Base-by-base conservation (phyloP, 1,140 invertebrate species). In the Pseudomyrmex sp. region DNA sequence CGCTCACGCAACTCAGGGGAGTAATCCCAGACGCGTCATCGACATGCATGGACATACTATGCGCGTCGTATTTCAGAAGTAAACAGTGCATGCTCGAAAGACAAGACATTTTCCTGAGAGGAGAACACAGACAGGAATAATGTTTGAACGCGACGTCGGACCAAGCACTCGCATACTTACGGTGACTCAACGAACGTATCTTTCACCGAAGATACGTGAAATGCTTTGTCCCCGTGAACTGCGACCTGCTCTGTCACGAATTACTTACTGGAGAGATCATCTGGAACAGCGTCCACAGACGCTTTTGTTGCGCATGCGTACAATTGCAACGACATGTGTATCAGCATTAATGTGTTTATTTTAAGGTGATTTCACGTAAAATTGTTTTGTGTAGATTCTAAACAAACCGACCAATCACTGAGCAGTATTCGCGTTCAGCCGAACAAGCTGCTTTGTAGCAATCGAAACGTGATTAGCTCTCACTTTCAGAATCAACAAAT, bases 231-330 rank as follows among this genome's bases (percentile, higher is more conserved):
- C 1, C 56, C 46, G 66, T 82, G 56, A 52, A 74, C 58, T 56
- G 62, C 83, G 56, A 52, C 74, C 58, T 56, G 62, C 58, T 75
- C 74, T 56, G 61, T 66, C 75, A 68, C 52, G 74, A 87, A 84
- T 88, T 80, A 84, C 69, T 87, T 82, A 88, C 85, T 77, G 86
- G 63, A 88, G 82, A 84, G 77, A 88, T 85, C 86, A 88, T 88
- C 85, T 87, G 85, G 85, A 87, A 87, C 70, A 87, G 86, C 85
- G 84, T 70, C 85, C 76, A 87, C 73, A 79, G 85, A 7, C 83
- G 70, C 85, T 84, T 86, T 86, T 73, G 44, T 54, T 15, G 9
- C 50, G 26, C 26, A 18, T 35, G 35, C 35, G 35, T 35, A 35
- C 5, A 35, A 35, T 35, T 35, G 35, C 35, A 35, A 35, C 35